Percentiles rank a stretch among this genome's conserved stretches.
Evolutionary conservation across 2,888 invertebrate species (phyloP).

Genomic region (Parelbella ahira): DNA sequence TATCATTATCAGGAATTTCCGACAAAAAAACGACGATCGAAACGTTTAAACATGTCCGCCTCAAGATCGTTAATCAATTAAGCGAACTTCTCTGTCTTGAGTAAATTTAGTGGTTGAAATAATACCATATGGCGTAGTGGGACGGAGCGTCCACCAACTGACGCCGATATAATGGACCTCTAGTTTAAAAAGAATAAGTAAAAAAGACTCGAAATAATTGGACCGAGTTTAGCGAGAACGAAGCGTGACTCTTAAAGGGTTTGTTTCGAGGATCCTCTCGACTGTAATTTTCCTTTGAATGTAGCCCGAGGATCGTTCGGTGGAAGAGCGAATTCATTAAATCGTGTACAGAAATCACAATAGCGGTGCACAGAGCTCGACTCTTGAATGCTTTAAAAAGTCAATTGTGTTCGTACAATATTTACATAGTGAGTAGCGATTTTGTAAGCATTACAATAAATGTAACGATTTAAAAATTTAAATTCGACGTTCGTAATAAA

Average conservation of each 20-base stretch:
- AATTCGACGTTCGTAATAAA: neutral
- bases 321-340: slow-evolving; percentile 70
- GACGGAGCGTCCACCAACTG: slow-evolving; percentile 68
- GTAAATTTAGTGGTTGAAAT: slow-evolving; percentile 54
- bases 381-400: slow-evolving; percentile 23
- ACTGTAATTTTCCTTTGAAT: slow-evolving; percentile 75
- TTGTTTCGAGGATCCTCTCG: slow-evolving; percentile 67
- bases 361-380: slow-evolving; percentile 49
- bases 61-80: slow-evolving; percentile 74
- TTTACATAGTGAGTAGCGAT: slow-evolving; percentile 23
- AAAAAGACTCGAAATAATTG: slow-evolving; percentile 68
- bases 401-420: slow-evolving; percentile 24
- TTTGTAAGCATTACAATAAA: slow-evolving; percentile 22
- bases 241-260: slow-evolving; percentile 73
- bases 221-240: slow-evolving; percentile 67
- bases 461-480: slow-evolving; percentile 11
- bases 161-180: slow-evolving; percentile 66
- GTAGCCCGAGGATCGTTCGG: slow-evolving; percentile 58
- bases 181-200: slow-evolving; percentile 56
- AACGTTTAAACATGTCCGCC: slow-evolving; percentile 73
- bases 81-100: slow-evolving; percentile 66
- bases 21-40: slow-evolving; percentile 66
- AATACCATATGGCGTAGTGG: slow-evolving; percentile 66
- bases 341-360: slow-evolving; percentile 71
- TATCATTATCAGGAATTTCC: slow-evolving; percentile 70